phyloP scores from a whole-genome alignment of 2,797 vertebrate genomes.

The Dallia pectoralis region DNA sequence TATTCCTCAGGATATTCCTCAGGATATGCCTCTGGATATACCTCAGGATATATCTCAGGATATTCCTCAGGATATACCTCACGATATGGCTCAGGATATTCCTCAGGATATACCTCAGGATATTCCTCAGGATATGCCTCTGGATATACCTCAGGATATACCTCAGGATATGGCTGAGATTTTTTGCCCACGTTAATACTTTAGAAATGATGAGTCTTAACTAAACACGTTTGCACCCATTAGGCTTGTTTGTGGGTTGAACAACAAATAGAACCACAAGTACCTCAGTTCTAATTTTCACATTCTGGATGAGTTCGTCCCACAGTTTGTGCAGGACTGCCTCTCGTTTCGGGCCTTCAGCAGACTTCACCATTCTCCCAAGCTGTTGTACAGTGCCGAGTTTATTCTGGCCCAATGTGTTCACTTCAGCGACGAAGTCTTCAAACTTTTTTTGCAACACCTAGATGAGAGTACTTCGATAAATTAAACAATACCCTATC shows the following conservation, averaged over 20 bases:
- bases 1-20: too few relatives aligned
- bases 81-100: too few relatives aligned
- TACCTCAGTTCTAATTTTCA: conserved; percentile 59
- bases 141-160: too few relatives aligned
- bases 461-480: conserved; percentile 52
- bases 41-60: too few relatives aligned
- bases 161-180: background rate
- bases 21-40: too few relatives aligned
- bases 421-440: conserved; percentile 78
- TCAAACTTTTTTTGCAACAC: conserved; percentile 83
- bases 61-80: too few relatives aligned
- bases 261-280: background rate
- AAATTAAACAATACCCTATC: background rate
- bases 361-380: conserved; percentile 59
- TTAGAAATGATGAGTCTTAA: background rate
- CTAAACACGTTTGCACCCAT: background rate
- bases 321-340: conserved; percentile 68
- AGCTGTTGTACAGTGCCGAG: conserved; percentile 70
- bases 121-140: too few relatives aligned
- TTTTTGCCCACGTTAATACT: background rate
- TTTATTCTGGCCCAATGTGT: conserved; percentile 75
- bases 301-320: conserved; percentile 73
- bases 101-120: too few relatives aligned
- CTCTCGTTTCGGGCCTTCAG: conserved; percentile 65
- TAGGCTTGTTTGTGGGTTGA: background rate